phyloP scores from a whole-genome alignment of 2,113 vertebrate genomes.

The Epinephelus fuscoguttatus region DNA sequence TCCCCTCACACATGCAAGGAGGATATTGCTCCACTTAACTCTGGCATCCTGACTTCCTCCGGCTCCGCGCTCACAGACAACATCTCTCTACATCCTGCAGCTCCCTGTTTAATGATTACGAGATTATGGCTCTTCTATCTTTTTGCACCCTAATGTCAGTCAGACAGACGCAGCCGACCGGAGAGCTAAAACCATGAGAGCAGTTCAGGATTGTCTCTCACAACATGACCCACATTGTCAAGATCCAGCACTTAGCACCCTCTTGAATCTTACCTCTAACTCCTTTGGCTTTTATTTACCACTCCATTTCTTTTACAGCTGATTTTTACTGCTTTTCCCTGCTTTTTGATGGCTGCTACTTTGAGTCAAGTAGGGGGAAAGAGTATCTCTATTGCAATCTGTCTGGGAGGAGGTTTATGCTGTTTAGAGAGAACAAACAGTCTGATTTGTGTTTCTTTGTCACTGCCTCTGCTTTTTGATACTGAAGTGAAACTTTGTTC shows the following conservation, averaged over 20 bases:
- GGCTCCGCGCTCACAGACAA: conserved; percentile 59
- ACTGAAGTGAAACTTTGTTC: background rate
- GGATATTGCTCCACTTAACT: conserved; percentile 73
- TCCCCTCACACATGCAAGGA: conserved; percentile 44
- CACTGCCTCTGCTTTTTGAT: background rate
- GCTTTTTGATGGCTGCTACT: conserved; percentile 28
- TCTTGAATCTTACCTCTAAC: conserved; percentile 10
- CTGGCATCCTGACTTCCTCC: conserved; percentile 57
- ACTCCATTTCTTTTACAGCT: conserved; percentile 10
- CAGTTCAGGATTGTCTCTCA: conserved; percentile 43
- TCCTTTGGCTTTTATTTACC: conserved; percentile 37
- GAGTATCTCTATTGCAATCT: conserved; percentile 10
- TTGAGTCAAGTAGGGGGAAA: conserved; percentile 28
- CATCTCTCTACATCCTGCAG: conserved; percentile 65
- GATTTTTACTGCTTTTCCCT: conserved; percentile 19
- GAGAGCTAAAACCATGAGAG: conserved; percentile 34
- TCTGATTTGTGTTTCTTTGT: background rate
- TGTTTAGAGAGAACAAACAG: conserved; percentile 6
- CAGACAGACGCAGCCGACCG: conserved; percentile 56
- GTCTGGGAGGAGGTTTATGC: conserved; percentile 13
- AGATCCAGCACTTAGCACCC: conserved; percentile 47
- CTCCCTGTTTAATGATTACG: conserved; percentile 60
- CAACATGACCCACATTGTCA: conserved; percentile 55
- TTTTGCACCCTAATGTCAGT: conserved; percentile 63
- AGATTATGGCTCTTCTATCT: conserved; percentile 52